Conservation (phyloP, 1,140 invertebrate species). For the Lepidurus packardi region DNA sequence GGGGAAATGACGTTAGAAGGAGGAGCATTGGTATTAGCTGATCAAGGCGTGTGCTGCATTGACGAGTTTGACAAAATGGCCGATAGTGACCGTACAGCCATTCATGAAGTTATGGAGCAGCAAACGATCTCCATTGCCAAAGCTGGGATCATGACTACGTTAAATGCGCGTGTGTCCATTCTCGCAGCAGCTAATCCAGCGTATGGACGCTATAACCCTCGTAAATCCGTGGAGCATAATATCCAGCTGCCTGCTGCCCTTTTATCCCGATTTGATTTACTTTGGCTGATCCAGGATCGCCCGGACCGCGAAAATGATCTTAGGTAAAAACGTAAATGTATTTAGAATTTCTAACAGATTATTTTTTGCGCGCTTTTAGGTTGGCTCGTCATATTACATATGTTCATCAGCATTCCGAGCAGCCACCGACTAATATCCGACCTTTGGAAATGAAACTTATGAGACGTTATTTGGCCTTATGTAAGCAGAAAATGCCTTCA, state of each 20-base stretch:
- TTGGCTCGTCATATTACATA: conserved; percentile 96
- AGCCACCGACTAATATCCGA: conserved; percentile 69
- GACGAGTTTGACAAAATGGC: conserved; percentile 99
- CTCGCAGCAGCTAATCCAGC: conserved; percentile 98
- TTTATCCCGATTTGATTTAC: conserved; percentile 92
- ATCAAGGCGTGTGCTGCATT: conserved; percentile 97
- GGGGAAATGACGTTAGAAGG: conserved; percentile 97
- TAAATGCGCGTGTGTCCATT: conserved; percentile 95
- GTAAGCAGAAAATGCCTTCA: conserved; percentile 78
- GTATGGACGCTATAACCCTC: conserved; percentile 95
- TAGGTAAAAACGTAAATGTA: conserved; percentile 47
- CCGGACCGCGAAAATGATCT: conserved; percentile 89
- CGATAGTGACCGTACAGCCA: conserved; percentile 88
- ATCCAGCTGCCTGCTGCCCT: conserved; percentile 96
- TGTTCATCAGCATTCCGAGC: conserved; percentile 86
- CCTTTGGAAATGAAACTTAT: conserved; percentile 90
- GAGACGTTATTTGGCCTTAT: conserved; percentile 85
- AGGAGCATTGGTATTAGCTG: conserved; percentile 94
- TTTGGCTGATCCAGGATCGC: conserved; percentile 96
- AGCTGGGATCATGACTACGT: conserved; percentile 95
- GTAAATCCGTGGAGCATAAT: conserved; percentile 92
- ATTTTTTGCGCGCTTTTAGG: conserved; percentile 46
- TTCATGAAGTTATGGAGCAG: conserved; percentile 99
- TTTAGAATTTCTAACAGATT: background rate
- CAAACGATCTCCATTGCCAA: conserved; percentile 99